phyloP scores from a whole-genome alignment of 1,140 invertebrate genomes.

The Panagrolaimus sp. region DNA sequence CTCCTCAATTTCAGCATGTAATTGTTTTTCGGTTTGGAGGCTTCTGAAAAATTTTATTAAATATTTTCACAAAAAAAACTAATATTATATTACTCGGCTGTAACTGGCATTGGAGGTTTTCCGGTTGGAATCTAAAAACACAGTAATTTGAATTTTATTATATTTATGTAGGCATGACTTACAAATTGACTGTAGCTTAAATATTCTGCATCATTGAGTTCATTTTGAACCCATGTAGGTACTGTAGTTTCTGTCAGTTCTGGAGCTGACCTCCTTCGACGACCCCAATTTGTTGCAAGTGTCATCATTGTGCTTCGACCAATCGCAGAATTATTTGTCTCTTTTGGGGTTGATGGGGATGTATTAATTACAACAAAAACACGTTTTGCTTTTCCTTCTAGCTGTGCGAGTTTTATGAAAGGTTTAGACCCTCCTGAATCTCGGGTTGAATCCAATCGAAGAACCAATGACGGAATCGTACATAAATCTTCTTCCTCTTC shows the following conservation, averaged over 20 bases:
- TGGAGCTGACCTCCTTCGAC: slow-evolving; percentile 35
- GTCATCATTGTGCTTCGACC: slow-evolving; percentile 4
- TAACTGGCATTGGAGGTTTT: slow-evolving; percentile 3
- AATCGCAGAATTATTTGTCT: slow-evolving; percentile 15
- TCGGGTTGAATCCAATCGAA: slow-evolving; percentile 24
- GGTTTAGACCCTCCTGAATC: slow-evolving; percentile 18
- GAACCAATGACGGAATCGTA: not conserved
- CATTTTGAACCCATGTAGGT: slow-evolving; percentile 38
- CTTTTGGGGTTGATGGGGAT: slow-evolving; percentile 17
- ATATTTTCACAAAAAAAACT: too few relatives aligned
- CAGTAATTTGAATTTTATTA: not conserved
- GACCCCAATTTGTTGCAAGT: slow-evolving; percentile 9
- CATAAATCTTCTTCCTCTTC: not conserved
- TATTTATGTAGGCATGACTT: not conserved
- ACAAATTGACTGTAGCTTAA: slow-evolving; percentile 35
- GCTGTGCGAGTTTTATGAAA: slow-evolving; percentile 27
- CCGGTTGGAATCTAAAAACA: not conserved
- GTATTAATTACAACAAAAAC: slow-evolving; percentile 39
- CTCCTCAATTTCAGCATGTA: slow-evolving; percentile 34
- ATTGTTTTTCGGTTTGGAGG: slow-evolving; percentile 27
- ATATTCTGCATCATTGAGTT: slow-evolving; percentile 36
- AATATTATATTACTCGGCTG: not conserved
- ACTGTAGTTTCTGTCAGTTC: slow-evolving; percentile 27
- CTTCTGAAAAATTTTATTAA: not conserved
- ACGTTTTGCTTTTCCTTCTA: slow-evolving; percentile 28